Base-by-base conservation (phyloP, 2,113 vertebrate genomes). In the Piliocolobus tephrosceles region DNA sequence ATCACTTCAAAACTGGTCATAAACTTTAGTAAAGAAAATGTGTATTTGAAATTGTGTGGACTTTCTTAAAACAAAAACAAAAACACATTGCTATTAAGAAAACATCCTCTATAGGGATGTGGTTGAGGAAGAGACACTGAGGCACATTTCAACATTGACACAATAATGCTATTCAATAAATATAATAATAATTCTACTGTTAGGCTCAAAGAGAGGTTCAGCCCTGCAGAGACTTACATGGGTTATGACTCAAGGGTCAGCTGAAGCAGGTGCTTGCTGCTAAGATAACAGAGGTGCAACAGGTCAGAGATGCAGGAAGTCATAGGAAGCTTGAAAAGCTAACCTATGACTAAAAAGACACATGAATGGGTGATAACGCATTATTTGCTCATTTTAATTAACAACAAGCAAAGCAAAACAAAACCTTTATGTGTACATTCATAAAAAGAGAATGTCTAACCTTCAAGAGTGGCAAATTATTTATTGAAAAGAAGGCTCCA, bases 41-140 rank as follows among this genome's bases (percentile, higher is more conserved):
- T 47, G 14, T 94, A 68, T 85, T 89, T 73, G 87, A 83, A 61
- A 92, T 75, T n/a, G n/a, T 75, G 4, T 58, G 12, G 35, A 52
- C 11, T 81, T 95, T 79, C 35, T 96, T 88, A 38, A 85, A 88
- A 91, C 75, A n/a, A 91, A 84, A 91, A 93, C 38, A 38, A 70
- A 91, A 38, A 76, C 47, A 68, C 27, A 43, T 14, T n/a, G n/a
- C 17, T 1, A 0, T 5, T 47, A 57, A 88, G 52, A 50, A 57
- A 81, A 32, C 45, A 64, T 18, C 55, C 4, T 79, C 17, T 10
- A n/a, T 14, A 23, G 52, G 61, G 50, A 85, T 17, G 5, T 5
- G 30, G 40, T 8, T 32, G 20, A 81, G 78, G 18, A 94, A 45
- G 68, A 88, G 30, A 38, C 45, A 18, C 3, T 32, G 27, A 78